Evolutionary conservation across 2,797 vertebrate species (phyloP).

Genomic region (Eulemur rubriventer): DNA sequence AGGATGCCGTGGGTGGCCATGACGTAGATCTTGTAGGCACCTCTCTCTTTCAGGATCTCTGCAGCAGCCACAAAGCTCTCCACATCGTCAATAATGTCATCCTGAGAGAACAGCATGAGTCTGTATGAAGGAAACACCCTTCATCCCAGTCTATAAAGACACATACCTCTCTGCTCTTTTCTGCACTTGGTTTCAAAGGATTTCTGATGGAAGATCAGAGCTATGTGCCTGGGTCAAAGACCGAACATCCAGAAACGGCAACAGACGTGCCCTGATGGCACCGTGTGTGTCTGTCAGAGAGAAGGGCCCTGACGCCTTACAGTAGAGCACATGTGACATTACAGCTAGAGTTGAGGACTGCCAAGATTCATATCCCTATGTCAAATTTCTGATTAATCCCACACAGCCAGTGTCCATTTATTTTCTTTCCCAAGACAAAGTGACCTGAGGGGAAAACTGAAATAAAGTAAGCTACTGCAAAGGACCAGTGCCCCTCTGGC

Average conservation of each 20-base stretch:
- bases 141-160: fast-evolving
- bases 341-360: fast-evolving
- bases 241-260: neutral
- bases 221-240: neutral
- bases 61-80: slow-evolving; percentile 98
- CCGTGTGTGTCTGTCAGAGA: neutral
- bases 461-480: neutral
- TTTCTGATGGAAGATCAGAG: neutral
- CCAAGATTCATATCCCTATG: neutral
- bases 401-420: neutral
- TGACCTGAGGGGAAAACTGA: neutral
- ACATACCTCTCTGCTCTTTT: neutral
- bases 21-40: slow-evolving; percentile 98
- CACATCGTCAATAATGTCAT: slow-evolving; percentile 98
- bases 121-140: neutral
- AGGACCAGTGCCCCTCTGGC: neutral
- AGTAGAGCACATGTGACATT: fast-evolving
- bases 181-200: neutral
- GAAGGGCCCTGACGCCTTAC: neutral
- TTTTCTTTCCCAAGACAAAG: neutral
- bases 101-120: slow-evolving; percentile 84
- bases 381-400: neutral
- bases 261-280: fast-evolving
- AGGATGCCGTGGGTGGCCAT: slow-evolving; percentile 98
- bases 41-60: slow-evolving; percentile 98